Evolutionary conservation across 2,797 vertebrate species (phyloP).

Genomic region (Onychomys torridus): DNA sequence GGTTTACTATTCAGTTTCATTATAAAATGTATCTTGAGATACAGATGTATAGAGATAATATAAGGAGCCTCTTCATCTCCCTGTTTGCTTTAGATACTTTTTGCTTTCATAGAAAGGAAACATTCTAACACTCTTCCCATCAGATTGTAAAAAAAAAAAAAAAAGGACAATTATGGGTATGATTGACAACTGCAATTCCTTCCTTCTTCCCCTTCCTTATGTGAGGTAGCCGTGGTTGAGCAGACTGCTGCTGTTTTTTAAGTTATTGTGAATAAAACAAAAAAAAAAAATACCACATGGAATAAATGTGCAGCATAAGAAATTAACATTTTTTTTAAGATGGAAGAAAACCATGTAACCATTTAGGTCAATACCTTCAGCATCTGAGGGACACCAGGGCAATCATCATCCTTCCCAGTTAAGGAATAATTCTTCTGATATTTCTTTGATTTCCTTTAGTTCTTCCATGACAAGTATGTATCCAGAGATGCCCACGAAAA

Average conservation of each 20-base stretch:
- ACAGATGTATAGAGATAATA: slow-evolving; percentile 9
- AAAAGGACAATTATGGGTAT: background rate
- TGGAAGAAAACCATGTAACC: background rate
- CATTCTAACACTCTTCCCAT: background rate
- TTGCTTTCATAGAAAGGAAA: slow-evolving; percentile 38
- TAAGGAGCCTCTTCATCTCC: background rate
- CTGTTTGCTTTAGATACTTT: slow-evolving; percentile 40
- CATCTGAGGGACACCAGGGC: background rate
- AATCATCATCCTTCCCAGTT: background rate
- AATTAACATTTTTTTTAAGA: background rate
- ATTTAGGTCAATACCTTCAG: background rate
- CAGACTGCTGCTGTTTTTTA: slow-evolving; percentile 27
- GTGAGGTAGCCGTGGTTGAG: background rate
- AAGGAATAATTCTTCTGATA: background rate
- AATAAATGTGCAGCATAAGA: background rate
- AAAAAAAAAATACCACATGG: background rate
- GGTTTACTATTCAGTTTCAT: slow-evolving; percentile 48
- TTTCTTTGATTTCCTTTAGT: slow-evolving; percentile 30
- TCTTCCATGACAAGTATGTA: background rate
- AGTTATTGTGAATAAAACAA: slow-evolving; percentile 7
- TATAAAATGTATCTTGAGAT: slow-evolving; percentile 10
- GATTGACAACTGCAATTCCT: background rate
- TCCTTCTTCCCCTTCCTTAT: background rate
- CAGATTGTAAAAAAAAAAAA: background rate
- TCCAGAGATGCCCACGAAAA: background rate